Evolutionary conservation across 2,113 vertebrate species (phyloP), one percentile per base, ranked within the genome.

Genomic region (Colossoma macropomum): DNA sequence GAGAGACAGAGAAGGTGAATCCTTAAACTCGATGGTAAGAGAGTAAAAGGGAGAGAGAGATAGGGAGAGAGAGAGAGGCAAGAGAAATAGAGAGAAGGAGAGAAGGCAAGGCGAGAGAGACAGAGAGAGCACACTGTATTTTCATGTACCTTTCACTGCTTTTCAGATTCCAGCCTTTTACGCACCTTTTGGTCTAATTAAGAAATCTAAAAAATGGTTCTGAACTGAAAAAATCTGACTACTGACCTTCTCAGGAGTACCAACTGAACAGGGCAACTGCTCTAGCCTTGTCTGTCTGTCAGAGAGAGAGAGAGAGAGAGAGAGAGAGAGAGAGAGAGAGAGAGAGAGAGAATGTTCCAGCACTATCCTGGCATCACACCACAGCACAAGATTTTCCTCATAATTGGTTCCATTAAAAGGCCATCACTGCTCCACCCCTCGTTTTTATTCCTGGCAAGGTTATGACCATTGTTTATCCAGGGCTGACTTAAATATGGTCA

Each of bases 161-260:
- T 52, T 75, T 82, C 70, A 74, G 79, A 87, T 88, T 77, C 41
- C 78, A 79, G 86, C 82, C 86, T 89, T 87, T 88, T 88, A 91
- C 89, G 92, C 89, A 83, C 59, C 82, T 85, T 86, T 90, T 89
- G 75, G 84, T 86, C 92, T 95, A 94, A 95, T 95, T 95, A 94
- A 94, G 93, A 92, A 92, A 93, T 93, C 89, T 90, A 89, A 87
- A 92, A 92, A 91, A 91, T 92, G 93, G 93, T 92, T 89, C 90
- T 89, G 89, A 90, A 89, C 86, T 91, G 86, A 90, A 89, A 92
- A 89, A 89, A 93, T 88, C 90, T 91, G 88, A 90, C 89, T 85
- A 90, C 90, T 94, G 92, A 95, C 94, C 93, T 95, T 92, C 92
- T 92, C 91, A 88, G 90, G 80, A 60, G 86, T 80, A 89, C 83